phyloP scores from a whole-genome alignment of 2,113 vertebrate genomes.

The Beaufortia kweichowensis region DNA sequence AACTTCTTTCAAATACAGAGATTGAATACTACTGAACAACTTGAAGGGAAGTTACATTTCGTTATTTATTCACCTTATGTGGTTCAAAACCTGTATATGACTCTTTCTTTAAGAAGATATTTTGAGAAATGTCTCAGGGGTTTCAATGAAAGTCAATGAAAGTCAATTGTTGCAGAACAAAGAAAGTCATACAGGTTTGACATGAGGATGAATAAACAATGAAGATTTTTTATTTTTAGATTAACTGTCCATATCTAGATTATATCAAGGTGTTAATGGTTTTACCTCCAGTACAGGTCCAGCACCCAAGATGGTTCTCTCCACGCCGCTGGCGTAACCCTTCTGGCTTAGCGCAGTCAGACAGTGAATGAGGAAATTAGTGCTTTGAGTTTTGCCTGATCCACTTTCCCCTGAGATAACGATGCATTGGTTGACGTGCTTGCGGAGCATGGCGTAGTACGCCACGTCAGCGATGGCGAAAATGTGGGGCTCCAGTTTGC shows the following conservation, averaged over 20 bases:
- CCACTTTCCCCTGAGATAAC: constrained; percentile 98
- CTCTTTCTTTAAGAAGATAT: no score
- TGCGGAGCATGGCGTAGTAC: constrained; percentile 94
- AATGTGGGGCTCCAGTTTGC: constrained; percentile 95
- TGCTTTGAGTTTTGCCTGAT: constrained; percentile 97
- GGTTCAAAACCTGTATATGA: no score
- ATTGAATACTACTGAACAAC: no score
- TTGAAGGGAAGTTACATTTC: no score
- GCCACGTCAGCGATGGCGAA: constrained; percentile 96
- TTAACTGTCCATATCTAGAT: background rate
- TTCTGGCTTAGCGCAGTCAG: constrained; percentile 96
- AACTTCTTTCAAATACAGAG: no score
- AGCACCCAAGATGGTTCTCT: constrained; percentile 95
- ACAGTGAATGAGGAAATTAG: constrained; percentile 98
- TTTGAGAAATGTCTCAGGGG: no score
- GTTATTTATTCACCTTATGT: no score
- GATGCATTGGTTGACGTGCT: constrained; percentile 92
- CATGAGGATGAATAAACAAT: no score
- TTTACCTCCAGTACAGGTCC: constrained; percentile 97
- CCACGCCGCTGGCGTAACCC: constrained; percentile 94
- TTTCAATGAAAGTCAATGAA: no score
- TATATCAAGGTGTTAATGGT: background rate
- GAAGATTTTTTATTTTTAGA: background rate
- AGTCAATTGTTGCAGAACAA: no score
- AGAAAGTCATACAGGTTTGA: no score